Conservation (phyloP, 1,140 invertebrate species). For the Maconellicoccus hirsutus region DNA sequence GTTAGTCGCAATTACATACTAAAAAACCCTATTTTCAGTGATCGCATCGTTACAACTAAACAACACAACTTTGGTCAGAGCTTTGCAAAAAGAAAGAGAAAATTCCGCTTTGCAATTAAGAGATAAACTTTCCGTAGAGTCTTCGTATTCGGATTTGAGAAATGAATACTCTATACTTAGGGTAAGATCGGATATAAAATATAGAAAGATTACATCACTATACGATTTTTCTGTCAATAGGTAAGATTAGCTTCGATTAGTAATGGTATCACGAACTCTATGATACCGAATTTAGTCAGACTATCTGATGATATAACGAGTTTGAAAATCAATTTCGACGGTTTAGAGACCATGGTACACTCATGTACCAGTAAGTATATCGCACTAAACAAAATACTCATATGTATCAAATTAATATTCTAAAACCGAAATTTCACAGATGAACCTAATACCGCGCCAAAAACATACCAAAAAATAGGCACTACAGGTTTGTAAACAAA, state of each 20-base stretch:
- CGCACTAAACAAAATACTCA: too few species aligned
- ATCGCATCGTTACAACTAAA: not conserved
- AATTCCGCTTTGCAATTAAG: not conserved
- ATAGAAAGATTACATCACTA: too few species aligned
- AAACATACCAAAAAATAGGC: too few species aligned
- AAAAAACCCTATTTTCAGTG: not conserved
- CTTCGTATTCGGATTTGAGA: not conserved
- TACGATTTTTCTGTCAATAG: too few species aligned
- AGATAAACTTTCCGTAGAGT: not conserved
- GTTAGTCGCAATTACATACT: not conserved
- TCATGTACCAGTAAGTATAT: too few species aligned
- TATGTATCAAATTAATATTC: too few species aligned
- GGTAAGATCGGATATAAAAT: too few species aligned
- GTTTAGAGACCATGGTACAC: not conserved
- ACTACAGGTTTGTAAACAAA: too few species aligned
- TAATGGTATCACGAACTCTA: not conserved
- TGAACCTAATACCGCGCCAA: too few species aligned
- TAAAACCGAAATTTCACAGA: too few species aligned
- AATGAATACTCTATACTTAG: not conserved
- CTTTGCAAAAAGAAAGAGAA: not conserved
- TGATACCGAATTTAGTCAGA: not conserved
- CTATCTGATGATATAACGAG: not conserved
- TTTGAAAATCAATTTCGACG: not conserved
- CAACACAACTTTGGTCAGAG: not conserved
- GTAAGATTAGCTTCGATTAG: too few species aligned